These are phyloP conservation scores for Volucella zonaria DNA, from an alignment of 2,888 invertebrate species.

Conservation along the genomic window DNA sequence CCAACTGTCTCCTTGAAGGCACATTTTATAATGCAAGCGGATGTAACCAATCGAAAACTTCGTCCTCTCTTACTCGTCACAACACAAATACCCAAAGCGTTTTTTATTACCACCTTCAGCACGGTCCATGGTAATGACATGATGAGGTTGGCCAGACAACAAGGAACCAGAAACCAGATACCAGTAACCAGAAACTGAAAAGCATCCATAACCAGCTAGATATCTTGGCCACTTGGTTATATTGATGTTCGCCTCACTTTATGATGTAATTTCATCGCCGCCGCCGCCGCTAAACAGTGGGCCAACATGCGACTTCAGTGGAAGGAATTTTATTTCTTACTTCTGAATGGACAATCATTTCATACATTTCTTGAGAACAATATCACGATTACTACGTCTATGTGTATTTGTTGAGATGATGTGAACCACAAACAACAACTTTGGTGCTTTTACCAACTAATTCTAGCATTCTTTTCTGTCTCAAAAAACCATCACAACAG, in stretches of 20 bases:
- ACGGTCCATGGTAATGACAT: slow-evolving; percentile 53
- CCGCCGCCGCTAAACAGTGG: slow-evolving; percentile 22
- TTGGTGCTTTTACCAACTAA: no score
- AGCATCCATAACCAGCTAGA: slow-evolving; percentile 43
- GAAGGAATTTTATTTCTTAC: not conserved
- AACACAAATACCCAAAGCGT: slow-evolving; percentile 35
- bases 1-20: no score
- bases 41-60: not conserved
- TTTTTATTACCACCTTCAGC: slow-evolving; percentile 54
- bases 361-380: no score
- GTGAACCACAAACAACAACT: no score
- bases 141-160: slow-evolving; percentile 60
- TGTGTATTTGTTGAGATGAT: no score
- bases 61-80: not conserved
- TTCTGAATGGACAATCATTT: no score
- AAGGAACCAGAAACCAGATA: slow-evolving; percentile 60
- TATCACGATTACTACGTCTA: no score
- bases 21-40: no score
- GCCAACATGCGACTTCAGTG: not conserved
- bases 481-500: not conserved
- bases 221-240: slow-evolving; percentile 34
- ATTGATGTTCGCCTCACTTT: slow-evolving; percentile 38
- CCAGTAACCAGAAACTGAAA: slow-evolving; percentile 21
- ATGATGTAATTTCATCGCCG: slow-evolving; percentile 38
- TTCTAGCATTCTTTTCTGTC: not conserved